These are phyloP conservation scores for Addax nasomaculatus DNA, from an alignment of 2,113 vertebrate genomes.

Conservation along the genomic window DNA sequence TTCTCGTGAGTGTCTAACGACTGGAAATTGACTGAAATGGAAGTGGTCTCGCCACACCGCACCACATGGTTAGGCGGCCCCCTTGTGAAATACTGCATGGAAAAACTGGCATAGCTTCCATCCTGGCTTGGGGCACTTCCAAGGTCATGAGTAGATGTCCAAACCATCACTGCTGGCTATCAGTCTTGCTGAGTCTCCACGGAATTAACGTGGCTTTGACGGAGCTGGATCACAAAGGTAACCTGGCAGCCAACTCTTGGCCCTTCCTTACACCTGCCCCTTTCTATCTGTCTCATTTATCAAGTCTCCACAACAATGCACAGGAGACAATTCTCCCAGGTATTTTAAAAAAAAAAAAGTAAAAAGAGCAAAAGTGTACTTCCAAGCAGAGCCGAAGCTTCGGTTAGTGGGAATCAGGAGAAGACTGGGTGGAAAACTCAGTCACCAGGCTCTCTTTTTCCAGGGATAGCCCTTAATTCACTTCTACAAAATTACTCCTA, in stretches of 20 bases:
- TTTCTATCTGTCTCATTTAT: slow-evolving; percentile 63
- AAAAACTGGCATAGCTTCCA: slow-evolving; percentile 12
- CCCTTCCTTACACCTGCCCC: slow-evolving; percentile 35
- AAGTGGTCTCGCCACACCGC: neutral
- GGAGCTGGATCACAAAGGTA: slow-evolving; percentile 56
- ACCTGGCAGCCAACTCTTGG: slow-evolving; percentile 35
- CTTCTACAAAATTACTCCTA: neutral
- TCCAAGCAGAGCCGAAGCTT: neutral
- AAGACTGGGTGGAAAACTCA: neutral
- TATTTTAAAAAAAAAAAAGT: neutral
- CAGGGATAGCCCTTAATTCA: neutral
- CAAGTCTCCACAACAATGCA: neutral
- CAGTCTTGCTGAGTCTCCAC: slow-evolving; percentile 52
- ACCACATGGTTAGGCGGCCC: neutral
- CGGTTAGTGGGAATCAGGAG: neutral
- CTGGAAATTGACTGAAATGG: neutral
- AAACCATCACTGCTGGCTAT: slow-evolving; percentile 54
- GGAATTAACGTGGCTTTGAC: slow-evolving; percentile 14
- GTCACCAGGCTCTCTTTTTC: neutral
- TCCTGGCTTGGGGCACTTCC: slow-evolving; percentile 47
- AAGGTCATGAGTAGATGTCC: slow-evolving; percentile 65
- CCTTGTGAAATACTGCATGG: slow-evolving; percentile 12
- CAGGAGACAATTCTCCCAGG: neutral
- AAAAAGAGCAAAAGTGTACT: neutral
- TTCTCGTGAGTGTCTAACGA: neutral